These are phyloP conservation scores for Melanotaenia maccullochi DNA, from an alignment of 2,797 vertebrate species.

Conservation along the genomic window DNA sequence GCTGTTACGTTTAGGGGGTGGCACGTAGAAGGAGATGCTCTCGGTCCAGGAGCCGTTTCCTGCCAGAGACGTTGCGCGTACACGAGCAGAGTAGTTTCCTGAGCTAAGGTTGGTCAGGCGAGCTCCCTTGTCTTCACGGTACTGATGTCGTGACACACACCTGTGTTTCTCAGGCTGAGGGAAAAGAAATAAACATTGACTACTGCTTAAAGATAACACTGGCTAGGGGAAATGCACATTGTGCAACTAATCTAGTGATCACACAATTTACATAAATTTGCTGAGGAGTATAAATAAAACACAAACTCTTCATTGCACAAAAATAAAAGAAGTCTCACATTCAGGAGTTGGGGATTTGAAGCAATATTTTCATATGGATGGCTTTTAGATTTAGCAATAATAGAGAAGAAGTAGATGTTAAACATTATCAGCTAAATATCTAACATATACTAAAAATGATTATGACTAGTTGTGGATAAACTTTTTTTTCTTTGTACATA, in stretches of 20 bases:
- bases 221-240: not conserved
- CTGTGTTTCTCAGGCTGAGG: conserved; percentile 88
- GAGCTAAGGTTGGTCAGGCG: conserved; percentile 89
- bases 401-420: not conserved
- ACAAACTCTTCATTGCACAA: not conserved
- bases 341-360: not conserved
- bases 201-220: not conserved
- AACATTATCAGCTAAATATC: not conserved
- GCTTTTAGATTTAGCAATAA: not conserved
- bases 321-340: not conserved
- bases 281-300: not conserved
- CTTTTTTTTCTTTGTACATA: not conserved
- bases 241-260: not conserved
- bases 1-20: conserved; percentile 88
- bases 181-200: conserved; percentile 20
- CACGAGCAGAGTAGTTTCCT: conserved; percentile 92
- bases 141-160: conserved; percentile 93
- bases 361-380: not conserved
- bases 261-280: not conserved
- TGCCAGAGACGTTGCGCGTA: conserved; percentile 93
- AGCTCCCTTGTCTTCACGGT: conserved; percentile 86
- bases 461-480: not conserved
- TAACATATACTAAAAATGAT: not conserved
- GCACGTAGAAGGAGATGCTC: conserved; percentile 91
- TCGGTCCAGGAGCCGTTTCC: conserved; percentile 98